Base-by-base conservation (phyloP, 1,140 invertebrate species). In the Chionoecetes opilio region DNA sequence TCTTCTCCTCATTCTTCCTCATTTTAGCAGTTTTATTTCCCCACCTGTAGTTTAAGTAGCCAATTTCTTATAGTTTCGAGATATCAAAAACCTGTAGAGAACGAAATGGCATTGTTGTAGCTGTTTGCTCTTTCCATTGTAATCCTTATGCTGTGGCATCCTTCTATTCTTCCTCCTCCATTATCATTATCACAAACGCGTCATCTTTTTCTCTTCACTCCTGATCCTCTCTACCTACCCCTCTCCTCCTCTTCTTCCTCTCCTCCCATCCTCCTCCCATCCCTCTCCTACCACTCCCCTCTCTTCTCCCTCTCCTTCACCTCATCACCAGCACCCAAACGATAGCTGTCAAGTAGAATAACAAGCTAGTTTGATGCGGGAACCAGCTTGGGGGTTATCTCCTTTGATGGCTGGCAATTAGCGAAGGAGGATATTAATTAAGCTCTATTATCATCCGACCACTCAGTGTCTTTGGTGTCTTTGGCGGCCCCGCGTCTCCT, bases 371-470 rank as follows among this genome's bases (percentile, higher is more conserved):
- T 26, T 6, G 63, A 75, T 75, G 63, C 63, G 63, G 63, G 11
- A 26, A n/a, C 21, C 63, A 26, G n/a, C 21, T n/a, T 75, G 5
- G 6, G 5, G 63, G 63, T 75, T 75, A 75, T 75, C 63, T 75
- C 63, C 63, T 75, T 75, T 75, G 63, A 75, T 75, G 63, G 63
- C 11, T 75, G 63, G 63, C 63, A 75, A 75, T 75, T 75, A 75
- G 63, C n/a, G 63, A n/a, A n/a, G 63, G 63, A 75, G n/a, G 63
- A 75, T 75, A 75, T 75, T 75, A 75, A 75, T 75, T 75, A 75
- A 75, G 63, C 63, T 75, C 63, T 75, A 75, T 75, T 75, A 75
- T 75, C 63, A 75, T 75, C 63, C 11, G n/a, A 0, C 63, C 21
- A 75, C 63, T 75, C 63, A 75, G 63, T 75, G 63, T 75, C 63